These are phyloP conservation scores for Myrmecophaga tridactyla DNA, from an alignment of 2,113 vertebrate species.

Conservation along the genomic window DNA sequence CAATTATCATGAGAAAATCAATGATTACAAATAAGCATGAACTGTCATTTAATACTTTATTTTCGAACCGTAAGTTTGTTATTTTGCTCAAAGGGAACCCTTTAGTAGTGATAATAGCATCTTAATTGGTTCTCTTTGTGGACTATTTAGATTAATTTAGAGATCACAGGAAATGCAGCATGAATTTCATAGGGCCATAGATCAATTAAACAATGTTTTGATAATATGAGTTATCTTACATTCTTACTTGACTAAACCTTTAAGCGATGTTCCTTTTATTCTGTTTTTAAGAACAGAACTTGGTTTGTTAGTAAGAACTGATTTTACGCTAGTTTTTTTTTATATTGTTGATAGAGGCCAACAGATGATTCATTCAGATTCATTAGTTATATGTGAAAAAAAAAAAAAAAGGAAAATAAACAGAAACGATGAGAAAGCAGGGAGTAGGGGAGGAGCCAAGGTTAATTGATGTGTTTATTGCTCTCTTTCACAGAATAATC, in stretches of 20 bases:
- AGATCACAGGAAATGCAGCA: neutral
- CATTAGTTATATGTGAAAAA: neutral
- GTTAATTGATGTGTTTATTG: neutral
- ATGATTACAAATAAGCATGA: neutral
- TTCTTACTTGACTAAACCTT: neutral
- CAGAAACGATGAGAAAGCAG: neutral
- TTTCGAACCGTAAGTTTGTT: neutral
- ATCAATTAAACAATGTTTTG: neutral
- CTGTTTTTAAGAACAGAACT: neutral
- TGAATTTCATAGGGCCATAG: neutral
- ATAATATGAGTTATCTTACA: slow-evolving; percentile 1
- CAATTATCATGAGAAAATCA: neutral
- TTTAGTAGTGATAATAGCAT: neutral
- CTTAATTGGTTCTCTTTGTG: neutral
- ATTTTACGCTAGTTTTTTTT: neutral
- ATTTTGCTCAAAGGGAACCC: neutral
- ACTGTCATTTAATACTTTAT: neutral
- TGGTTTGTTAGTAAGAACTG: neutral
- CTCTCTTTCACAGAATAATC: neutral
- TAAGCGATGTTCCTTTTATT: neutral
- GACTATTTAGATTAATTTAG: neutral
- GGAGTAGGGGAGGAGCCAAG: neutral
- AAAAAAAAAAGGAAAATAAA: neutral
- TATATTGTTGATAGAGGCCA: neutral
- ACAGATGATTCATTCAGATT: neutral